Percentiles rank a stretch among this genome's conserved stretches.
phyloP scores from a whole-genome alignment of 1,140 invertebrate species.

The Drosophila equinoxialis region DNA sequence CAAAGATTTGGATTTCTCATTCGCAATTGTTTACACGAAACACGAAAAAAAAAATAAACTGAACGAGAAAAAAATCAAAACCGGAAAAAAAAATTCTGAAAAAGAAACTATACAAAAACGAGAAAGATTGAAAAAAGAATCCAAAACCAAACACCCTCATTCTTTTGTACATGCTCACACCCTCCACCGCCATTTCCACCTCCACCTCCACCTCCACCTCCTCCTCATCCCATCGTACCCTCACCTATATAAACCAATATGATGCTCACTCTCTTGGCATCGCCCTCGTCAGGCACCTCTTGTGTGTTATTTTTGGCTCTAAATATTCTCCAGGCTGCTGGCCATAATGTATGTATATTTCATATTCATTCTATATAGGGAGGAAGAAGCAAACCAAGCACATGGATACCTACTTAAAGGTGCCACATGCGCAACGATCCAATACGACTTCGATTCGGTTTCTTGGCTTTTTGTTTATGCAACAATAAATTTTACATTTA shows the following conservation, averaged over 20 bases:
- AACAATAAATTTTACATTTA: constrained; percentile 80
- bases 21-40: constrained; percentile 74
- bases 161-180: constrained; percentile 20
- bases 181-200: constrained; percentile 20
- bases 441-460: constrained; percentile 66
- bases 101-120: constrained; percentile 7
- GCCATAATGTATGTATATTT: constrained; percentile 35
- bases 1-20: constrained; percentile 55
- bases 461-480: constrained; percentile 76
- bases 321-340: constrained; percentile 61
- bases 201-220: neutral
- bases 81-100: constrained; percentile 14
- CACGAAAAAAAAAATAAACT: constrained; percentile 67
- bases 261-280: constrained; percentile 28
- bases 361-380: constrained; percentile 55
- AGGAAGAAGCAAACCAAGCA: constrained; percentile 23
- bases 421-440: constrained; percentile 70
- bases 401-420: constrained; percentile 62
- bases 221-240: constrained; percentile 4
- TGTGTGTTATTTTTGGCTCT: constrained; percentile 71
- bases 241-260: constrained; percentile 17
- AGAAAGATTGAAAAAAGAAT: constrained; percentile 3
- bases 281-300: constrained; percentile 23
- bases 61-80: constrained; percentile 16
- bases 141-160: constrained; percentile 18